These are phyloP conservation scores for Catostylus mosaicus DNA, from an alignment of 30 jellyfish, hydroid and myxozoan genomes.

Conservation along the genomic window DNA sequence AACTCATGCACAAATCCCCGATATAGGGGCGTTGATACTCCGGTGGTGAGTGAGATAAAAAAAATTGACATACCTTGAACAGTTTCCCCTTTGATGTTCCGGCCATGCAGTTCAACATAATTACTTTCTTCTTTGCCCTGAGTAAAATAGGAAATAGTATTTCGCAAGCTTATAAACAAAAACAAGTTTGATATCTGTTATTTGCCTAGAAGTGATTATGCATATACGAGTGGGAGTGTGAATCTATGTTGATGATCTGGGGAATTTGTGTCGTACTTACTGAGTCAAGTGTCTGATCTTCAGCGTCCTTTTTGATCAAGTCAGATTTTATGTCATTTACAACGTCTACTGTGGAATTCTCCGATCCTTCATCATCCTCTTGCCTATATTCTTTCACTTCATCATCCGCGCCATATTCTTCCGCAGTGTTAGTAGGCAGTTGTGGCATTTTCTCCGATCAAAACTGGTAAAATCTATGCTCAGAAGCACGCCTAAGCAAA, in stretches of 20 bases:
- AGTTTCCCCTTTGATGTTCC: constrained; percentile 80
- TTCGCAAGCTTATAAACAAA: neutral
- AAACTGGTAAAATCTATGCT: constrained; percentile 10
- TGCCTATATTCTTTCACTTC: constrained; percentile 86
- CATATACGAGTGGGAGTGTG: neutral
- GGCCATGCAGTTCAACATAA: constrained; percentile 71
- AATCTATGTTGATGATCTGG: constrained; percentile 26
- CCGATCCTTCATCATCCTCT: constrained; percentile 96
- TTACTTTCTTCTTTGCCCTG: constrained; percentile 73
- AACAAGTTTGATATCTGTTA: constrained; percentile 19
- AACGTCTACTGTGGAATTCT: constrained; percentile 93
- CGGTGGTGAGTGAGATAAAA: neutral
- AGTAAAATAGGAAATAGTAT: constrained; percentile 11
- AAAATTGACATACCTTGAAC: constrained; percentile 48
- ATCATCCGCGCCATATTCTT: constrained; percentile 97
- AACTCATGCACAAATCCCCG: neutral
- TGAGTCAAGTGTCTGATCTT: constrained; percentile 83
- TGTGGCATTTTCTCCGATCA: constrained; percentile 85
- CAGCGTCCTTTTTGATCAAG: constrained; percentile 91
- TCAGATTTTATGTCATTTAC: constrained; percentile 95
- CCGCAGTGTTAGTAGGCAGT: constrained; percentile 96
- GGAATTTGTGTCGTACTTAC: constrained; percentile 54
- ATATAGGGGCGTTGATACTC: neutral
- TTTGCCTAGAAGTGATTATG: constrained; percentile 6
- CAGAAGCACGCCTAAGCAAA: constrained; percentile 34